Conservation (phyloP, 1,140 invertebrate genomes). For the Penaeus indicus region DNA sequence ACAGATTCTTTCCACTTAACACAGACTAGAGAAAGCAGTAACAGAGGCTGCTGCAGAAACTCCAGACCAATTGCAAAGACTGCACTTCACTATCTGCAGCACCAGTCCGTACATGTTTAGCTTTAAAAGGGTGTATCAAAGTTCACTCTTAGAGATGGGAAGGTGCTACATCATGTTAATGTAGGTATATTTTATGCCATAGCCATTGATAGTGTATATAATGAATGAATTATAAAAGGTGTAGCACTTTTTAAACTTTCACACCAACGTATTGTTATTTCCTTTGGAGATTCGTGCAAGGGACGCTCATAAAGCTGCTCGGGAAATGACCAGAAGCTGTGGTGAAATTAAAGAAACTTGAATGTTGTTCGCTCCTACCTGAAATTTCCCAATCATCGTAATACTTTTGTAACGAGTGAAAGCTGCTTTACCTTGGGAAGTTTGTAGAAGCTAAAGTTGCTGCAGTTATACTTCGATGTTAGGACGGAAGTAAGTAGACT, state of each 20-base stretch:
- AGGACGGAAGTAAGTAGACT: constrained; percentile 72
- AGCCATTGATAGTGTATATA: background rate
- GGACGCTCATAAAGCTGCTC: constrained; percentile 87
- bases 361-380: constrained; percentile 82
- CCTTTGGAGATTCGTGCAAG: constrained; percentile 82
- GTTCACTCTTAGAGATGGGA: constrained; percentile 85
- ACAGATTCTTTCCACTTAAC: constrained; percentile 81
- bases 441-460: constrained; percentile 82
- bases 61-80: constrained; percentile 69
- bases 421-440: constrained; percentile 81
- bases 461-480: constrained; percentile 84
- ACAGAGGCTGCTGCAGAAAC: constrained; percentile 71
- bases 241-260: background rate
- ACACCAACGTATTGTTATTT: background rate
- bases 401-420: constrained; percentile 90
- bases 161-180: constrained; percentile 48
- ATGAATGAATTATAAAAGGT: background rate
- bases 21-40: constrained; percentile 83
- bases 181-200: background rate
- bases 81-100: constrained; percentile 49
- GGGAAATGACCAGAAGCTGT: constrained; percentile 84
- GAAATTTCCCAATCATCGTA: constrained; percentile 84
- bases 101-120: constrained; percentile 68
- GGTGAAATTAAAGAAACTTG: constrained; percentile 81
- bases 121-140: constrained; percentile 86